phyloP scores from a whole-genome alignment of 2,113 vertebrate genomes.

The Halcyon malimbica region DNA sequence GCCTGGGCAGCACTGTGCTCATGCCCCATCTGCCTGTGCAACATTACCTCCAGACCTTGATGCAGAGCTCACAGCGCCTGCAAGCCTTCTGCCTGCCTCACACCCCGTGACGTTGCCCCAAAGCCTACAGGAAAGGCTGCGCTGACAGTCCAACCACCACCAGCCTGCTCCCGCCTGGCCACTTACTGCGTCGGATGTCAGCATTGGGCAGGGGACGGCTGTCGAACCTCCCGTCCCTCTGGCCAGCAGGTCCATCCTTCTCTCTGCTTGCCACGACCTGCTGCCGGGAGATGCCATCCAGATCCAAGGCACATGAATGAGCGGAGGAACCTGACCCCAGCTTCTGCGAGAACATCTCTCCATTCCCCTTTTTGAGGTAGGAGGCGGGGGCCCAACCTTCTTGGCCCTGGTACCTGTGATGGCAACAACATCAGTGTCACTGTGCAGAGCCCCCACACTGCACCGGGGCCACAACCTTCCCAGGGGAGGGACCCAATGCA shows the following conservation, averaged over 20 bases:
- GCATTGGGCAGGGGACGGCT: conserved; percentile 65
- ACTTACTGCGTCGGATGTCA: conserved; percentile 85
- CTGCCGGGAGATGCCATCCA: conserved; percentile 86
- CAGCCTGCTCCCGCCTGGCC: fast-evolving
- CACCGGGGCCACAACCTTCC: fast-evolving
- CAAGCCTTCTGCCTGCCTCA: background rate
- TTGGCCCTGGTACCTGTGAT: conserved; percentile 87
- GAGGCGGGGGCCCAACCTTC: conserved; percentile 98
- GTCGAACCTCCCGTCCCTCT: conserved; percentile 76
- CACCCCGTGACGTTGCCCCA: fast-evolving
- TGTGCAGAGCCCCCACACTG: fast-evolving
- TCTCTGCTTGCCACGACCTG: conserved; percentile 69
- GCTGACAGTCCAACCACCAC: background rate
- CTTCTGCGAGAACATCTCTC: conserved; percentile 84
- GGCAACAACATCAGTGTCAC: background rate
- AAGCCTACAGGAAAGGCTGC: background rate
- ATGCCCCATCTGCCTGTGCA: background rate
- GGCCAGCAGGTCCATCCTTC: conserved; percentile 78
- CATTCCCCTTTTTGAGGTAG: conserved; percentile 88
- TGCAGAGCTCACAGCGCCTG: background rate
- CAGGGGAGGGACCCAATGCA: fast-evolving
- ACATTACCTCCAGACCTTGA: background rate
- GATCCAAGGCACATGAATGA: conserved; percentile 84
- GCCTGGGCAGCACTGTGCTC: background rate
- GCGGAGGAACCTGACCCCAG: conserved; percentile 77